phyloP scores from a whole-genome alignment of 2,888 invertebrate species.

The Catocala nupta region DNA sequence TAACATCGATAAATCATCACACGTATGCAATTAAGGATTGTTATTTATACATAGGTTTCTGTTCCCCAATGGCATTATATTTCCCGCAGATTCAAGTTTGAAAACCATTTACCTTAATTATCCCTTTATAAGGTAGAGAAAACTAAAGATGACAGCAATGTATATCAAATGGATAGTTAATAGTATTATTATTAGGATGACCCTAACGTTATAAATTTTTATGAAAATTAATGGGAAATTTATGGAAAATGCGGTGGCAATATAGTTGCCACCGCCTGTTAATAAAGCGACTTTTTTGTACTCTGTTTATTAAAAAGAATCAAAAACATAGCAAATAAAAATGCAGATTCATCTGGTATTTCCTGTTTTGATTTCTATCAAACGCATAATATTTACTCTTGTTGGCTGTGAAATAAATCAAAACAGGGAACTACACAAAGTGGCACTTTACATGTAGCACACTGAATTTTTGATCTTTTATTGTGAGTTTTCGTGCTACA shows the following conservation, averaged over 20 bases:
- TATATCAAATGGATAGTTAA: constrained; percentile 21
- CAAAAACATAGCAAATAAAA: not conserved
- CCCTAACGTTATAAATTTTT: constrained; percentile 23
- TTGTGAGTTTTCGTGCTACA: constrained; percentile 40
- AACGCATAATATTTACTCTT: constrained; percentile 12
- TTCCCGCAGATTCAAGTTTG: too few species aligned
- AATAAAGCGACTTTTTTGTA: not conserved
- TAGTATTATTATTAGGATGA: constrained; percentile 25
- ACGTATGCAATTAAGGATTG: too few species aligned
- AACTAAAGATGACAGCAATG: constrained; percentile 27
- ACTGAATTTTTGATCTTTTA: constrained; percentile 39
- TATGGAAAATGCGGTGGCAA: constrained; percentile 34
- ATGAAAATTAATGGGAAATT: constrained; percentile 16
- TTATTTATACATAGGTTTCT: too few species aligned
- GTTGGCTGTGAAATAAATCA: constrained; percentile 33
- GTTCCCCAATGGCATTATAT: too few species aligned
- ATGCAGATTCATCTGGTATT: not conserved
- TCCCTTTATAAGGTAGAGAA: constrained; percentile 32
- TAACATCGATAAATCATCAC: too few species aligned
- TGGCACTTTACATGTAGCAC: constrained; percentile 37
- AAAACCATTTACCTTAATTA: not conserved
- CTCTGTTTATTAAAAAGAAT: not conserved
- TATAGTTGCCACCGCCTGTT: constrained; percentile 34
- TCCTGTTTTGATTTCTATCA: not conserved
- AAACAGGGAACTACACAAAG: constrained; percentile 40